A percentile compares a stretch with the other conserved stretches of the same genome.
phyloP scores from a whole-genome alignment of 23 tunicate species.

The Ciona savignyi region DNA sequence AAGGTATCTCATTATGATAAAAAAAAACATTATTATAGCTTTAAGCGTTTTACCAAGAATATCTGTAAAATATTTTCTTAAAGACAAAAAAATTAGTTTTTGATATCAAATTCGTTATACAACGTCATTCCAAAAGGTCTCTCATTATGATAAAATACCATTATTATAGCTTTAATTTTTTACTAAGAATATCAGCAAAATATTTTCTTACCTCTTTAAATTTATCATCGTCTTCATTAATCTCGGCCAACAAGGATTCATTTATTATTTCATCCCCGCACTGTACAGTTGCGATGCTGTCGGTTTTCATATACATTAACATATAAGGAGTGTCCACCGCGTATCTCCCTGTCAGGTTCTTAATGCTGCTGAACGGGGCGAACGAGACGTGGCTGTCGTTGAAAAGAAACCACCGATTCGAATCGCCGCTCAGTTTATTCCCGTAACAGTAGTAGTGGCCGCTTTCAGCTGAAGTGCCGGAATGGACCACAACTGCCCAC shows the following conservation, averaged over 20 bases:
- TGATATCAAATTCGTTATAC: too few species aligned
- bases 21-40: too few species aligned
- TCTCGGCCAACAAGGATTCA: not conserved
- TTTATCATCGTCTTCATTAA: slow-evolving; percentile 16
- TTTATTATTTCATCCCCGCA: slow-evolving; percentile 1
- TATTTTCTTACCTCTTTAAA: not conserved
- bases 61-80: too few species aligned
- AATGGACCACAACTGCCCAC: slow-evolving; percentile 38
- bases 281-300: not conserved
- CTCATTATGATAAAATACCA: too few species aligned
- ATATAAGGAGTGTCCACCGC: slow-evolving; percentile 49
- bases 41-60: too few species aligned
- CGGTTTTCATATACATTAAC: slow-evolving; percentile 11
- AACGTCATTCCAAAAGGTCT: too few species aligned
- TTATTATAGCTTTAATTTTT: too few species aligned
- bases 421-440: not conserved
- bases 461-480: slow-evolving; percentile 54
- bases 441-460: slow-evolving; percentile 59
- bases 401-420: slow-evolving; percentile 33
- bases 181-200: too few species aligned
- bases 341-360: slow-evolving; percentile 17
- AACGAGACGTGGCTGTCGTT: slow-evolving; percentile 60
- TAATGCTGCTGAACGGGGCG: slow-evolving; percentile 22
- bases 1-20: too few species aligned
- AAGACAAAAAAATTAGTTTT: slow-evolving; percentile 9